Conservation (phyloP, 2,113 vertebrate genomes). For the Smithornis capensis region DNA sequence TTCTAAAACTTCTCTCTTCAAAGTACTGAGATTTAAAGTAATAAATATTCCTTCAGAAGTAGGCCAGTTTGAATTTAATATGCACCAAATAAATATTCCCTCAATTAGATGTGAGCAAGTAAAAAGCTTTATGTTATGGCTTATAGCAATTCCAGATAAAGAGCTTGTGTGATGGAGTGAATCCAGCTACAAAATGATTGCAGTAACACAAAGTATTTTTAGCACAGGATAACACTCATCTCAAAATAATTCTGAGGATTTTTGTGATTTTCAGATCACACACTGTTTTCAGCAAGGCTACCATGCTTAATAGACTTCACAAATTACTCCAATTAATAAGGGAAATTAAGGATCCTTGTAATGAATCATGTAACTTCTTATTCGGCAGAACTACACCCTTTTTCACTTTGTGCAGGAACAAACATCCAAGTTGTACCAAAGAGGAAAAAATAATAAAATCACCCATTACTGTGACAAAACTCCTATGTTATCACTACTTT, state of each 20-base stretch:
- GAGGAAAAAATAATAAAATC: not conserved
- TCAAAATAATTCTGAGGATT: constrained; percentile 72
- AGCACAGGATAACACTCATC: constrained; percentile 72
- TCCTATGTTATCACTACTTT: not conserved
- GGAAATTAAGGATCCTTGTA: constrained; percentile 54
- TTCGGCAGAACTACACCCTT: constrained; percentile 10
- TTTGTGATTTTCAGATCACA: constrained; percentile 40
- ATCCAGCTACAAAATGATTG: constrained; percentile 81
- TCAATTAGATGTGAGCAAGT: constrained; percentile 77
- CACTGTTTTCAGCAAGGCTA: constrained; percentile 24
- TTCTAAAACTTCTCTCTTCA: constrained; percentile 51
- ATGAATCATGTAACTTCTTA: constrained; percentile 53
- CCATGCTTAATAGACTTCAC: constrained; percentile 42
- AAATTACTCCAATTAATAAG: constrained; percentile 56
- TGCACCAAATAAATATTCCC: constrained; percentile 79
- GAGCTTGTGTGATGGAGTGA: constrained; percentile 75
- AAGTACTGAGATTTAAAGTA: constrained; percentile 62
- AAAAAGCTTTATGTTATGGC: constrained; percentile 71
- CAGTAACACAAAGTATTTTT: constrained; percentile 64
- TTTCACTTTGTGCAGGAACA: not conserved
- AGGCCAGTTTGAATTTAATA: constrained; percentile 66
- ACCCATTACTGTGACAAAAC: not conserved
- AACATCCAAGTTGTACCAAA: not conserved
- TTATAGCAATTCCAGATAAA: constrained; percentile 83
- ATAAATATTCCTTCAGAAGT: constrained; percentile 64